Conservation (phyloP, 2,797 vertebrate genomes). For the Pseudotriccus pelzelni region DNA sequence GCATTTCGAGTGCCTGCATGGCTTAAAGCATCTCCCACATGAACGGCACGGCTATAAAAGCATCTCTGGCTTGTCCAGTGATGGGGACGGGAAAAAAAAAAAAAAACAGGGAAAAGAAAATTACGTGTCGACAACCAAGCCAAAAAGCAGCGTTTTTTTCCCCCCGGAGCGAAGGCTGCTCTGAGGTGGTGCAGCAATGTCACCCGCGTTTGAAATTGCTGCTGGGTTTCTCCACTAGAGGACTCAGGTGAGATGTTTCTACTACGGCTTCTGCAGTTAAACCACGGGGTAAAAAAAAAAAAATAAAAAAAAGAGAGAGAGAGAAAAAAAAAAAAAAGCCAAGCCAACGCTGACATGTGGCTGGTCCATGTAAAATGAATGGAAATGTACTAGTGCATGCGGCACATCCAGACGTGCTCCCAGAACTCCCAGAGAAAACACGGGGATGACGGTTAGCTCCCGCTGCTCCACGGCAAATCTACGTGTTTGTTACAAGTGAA, state of each 20-base stretch:
- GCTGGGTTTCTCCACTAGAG: conserved; percentile 60
- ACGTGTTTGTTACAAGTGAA: not conserved
- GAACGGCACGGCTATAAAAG: not conserved
- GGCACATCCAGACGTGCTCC: conserved; percentile 14
- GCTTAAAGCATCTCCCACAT: not conserved
- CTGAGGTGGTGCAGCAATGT: conserved; percentile 15
- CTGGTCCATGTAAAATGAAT: conserved; percentile 56
- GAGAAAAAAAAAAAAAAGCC: not conserved
- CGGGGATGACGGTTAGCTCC: not conserved
- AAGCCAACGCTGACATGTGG: conserved; percentile 13
- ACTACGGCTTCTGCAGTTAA: conserved; percentile 49
- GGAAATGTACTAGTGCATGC: conserved; percentile 58
- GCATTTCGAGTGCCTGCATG: not conserved
- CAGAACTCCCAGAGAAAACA: not conserved
- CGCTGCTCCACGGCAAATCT: not conserved
- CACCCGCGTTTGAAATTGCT: not conserved
- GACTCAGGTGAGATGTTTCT: conserved; percentile 53
- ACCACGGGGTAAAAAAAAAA: not conserved
- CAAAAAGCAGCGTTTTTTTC: not conserved
- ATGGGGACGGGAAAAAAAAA: not conserved
- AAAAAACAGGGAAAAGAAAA: too few species aligned
- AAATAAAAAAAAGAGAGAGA: not conserved
- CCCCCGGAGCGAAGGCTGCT: not conserved
- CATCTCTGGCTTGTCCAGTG: not conserved
- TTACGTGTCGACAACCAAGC: not conserved